Evolutionary conservation across 1,140 invertebrate species (phyloP).

Genomic region (Polypedilum pembai): DNA sequence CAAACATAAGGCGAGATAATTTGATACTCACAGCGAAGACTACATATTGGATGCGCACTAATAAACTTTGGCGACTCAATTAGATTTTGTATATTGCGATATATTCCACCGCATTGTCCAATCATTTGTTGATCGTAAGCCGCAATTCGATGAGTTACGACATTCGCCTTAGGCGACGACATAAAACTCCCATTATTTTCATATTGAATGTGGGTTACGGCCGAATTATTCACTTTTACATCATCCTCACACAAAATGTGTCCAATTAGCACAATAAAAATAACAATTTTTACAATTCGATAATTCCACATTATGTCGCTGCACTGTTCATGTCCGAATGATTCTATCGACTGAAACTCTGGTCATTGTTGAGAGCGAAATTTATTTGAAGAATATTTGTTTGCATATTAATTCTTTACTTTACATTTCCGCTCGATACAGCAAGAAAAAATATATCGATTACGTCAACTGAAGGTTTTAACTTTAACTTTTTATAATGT

Average conservation of each 20-base stretch:
- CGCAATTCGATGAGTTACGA: neutral
- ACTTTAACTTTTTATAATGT: too few relatives aligned
- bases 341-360: neutral
- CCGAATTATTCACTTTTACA: slow-evolving; percentile 4
- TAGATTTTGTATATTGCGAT: slow-evolving; percentile 39
- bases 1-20: slow-evolving; percentile 47
- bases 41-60: slow-evolving; percentile 41
- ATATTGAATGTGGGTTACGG: neutral
- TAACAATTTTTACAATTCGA: neutral
- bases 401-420: neutral
- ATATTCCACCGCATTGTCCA: slow-evolving; percentile 34
- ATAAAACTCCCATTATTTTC: neutral
- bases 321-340: neutral
- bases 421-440: neutral
- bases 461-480: neutral
- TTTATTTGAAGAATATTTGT: slow-evolving; percentile 20
- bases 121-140: neutral
- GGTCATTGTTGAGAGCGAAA: slow-evolving; percentile 9
- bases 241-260: neutral
- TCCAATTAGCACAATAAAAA: neutral
- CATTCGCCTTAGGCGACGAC: neutral
- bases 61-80: slow-evolving; percentile 49
- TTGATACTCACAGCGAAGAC: slow-evolving; percentile 46
- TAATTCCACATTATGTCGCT: neutral
- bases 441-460: neutral